Evolutionary conservation across 2,113 vertebrate genomes (phyloP).

Genomic region (Chionomys nivalis): DNA sequence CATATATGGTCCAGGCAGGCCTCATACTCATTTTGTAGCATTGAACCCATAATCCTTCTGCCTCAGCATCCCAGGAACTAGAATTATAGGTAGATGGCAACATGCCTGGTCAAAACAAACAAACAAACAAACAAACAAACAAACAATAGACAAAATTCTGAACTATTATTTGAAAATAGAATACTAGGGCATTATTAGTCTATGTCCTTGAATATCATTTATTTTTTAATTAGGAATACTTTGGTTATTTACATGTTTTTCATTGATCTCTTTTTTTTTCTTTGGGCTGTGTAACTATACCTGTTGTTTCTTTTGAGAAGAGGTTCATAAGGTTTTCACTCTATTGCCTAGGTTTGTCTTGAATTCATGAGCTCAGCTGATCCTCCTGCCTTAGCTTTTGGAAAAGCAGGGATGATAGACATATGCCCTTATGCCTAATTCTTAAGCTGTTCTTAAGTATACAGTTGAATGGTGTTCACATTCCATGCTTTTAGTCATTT

Average conservation of each 20-base stretch:
- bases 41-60: neutral
- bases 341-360: neutral
- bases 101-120: neutral
- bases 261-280: neutral
- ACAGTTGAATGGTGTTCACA: neutral
- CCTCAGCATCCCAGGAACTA: neutral
- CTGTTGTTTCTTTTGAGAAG: neutral
- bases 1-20: neutral
- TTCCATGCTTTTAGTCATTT: conserved; percentile 35
- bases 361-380: neutral
- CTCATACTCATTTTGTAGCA: neutral
- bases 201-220: conserved; percentile 32
- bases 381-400: neutral
- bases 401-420: neutral
- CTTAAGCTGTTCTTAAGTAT: conserved; percentile 5
- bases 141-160: neutral
- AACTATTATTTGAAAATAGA: conserved; percentile 39
- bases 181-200: neutral
- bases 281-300: neutral
- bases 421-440: neutral
- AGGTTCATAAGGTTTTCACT: neutral
- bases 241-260: neutral
- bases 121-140: fast-evolving
- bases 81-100: neutral
- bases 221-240: conserved; percentile 21